Conservation (phyloP, 2,797 vertebrate species). For the Acomys russatus region DNA sequence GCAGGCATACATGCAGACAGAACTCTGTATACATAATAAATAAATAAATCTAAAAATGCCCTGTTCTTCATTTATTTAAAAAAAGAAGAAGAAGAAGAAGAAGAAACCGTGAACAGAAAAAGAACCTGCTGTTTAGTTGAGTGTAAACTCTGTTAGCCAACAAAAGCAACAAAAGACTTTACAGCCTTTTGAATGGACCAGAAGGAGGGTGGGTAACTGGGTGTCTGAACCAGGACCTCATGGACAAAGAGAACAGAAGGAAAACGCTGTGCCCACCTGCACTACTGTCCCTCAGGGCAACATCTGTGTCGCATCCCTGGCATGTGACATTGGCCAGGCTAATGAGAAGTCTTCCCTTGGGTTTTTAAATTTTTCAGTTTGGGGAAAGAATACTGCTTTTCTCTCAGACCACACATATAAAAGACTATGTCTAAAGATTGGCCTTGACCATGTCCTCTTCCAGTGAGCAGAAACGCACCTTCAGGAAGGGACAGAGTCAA, state of each 20-base stretch:
- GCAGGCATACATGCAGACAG: too few relatives aligned
- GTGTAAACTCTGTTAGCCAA: slow-evolving; percentile 9
- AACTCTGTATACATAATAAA: too few relatives aligned
- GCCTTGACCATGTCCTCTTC: neutral
- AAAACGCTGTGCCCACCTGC: neutral
- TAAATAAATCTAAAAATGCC: too few relatives aligned
- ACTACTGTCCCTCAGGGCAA: neutral
- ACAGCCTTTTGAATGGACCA: slow-evolving; percentile 13
- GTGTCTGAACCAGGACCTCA: neutral
- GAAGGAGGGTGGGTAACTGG: slow-evolving; percentile 26
- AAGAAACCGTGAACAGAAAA: neutral
- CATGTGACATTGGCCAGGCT: neutral
- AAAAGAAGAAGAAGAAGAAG: too few relatives aligned
- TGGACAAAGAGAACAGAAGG: neutral
- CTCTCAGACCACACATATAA: neutral
- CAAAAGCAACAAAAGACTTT: slow-evolving; percentile 28
- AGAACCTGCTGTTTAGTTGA: neutral
- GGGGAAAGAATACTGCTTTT: neutral
- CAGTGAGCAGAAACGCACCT: neutral
- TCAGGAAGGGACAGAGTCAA: neutral
- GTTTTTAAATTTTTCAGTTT: neutral
- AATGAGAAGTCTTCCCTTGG: slow-evolving; percentile 39
- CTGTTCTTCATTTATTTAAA: too few relatives aligned
- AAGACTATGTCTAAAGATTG: neutral
- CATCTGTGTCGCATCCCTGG: neutral